Percentiles rank a stretch among this genome's conserved stretches.
These are phyloP conservation scores for Bombus polaris DNA, from an alignment of 1,140 invertebrate genomes.

Conservation along the genomic window DNA sequence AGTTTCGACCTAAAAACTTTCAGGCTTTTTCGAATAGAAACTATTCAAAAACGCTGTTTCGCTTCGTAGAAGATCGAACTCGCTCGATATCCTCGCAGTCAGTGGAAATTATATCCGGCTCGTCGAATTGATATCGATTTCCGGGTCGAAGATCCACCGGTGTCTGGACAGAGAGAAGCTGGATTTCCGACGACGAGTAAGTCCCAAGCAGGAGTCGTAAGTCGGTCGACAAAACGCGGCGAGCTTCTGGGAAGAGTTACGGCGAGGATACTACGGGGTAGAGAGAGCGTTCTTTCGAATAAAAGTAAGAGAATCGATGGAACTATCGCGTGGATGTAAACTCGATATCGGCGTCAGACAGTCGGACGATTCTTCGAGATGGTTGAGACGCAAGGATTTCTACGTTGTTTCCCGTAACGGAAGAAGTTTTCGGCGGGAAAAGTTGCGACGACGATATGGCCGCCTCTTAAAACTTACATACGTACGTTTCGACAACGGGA, in stretches of 20 bases:
- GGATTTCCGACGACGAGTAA: conserved; percentile 33
- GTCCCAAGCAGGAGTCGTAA: conserved; percentile 45
- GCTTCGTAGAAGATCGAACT: neutral
- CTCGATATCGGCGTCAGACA: conserved; percentile 66
- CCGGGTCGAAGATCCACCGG: neutral
- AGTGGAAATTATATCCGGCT: conserved; percentile 17
- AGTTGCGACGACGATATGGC: conserved; percentile 48
- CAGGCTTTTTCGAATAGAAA: neutral
- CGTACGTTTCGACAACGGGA: conserved; percentile 28
- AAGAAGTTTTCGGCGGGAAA: conserved; percentile 65
- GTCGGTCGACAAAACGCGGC: conserved; percentile 48
- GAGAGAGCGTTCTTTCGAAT: conserved; percentile 37
- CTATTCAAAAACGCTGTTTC: neutral
- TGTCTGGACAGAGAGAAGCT: conserved; percentile 25
- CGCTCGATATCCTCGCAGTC: conserved; percentile 4
- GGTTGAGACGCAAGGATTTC: neutral
- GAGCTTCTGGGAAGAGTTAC: conserved; percentile 31
- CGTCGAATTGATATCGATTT: conserved; percentile 61
- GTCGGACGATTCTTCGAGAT: neutral
- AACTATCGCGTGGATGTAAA: conserved; percentile 70
- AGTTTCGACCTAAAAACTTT: neutral
- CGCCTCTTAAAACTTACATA: conserved; percentile 61
- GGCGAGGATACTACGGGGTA: neutral
- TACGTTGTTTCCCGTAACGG: conserved; percentile 48
- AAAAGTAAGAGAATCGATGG: conserved; percentile 63